A percentile compares a stretch with the other conserved stretches of the same genome.
These are phyloP conservation scores for Anguilla marmorata DNA, from an alignment of 2,797 vertebrate species.

Conservation along the genomic window DNA sequence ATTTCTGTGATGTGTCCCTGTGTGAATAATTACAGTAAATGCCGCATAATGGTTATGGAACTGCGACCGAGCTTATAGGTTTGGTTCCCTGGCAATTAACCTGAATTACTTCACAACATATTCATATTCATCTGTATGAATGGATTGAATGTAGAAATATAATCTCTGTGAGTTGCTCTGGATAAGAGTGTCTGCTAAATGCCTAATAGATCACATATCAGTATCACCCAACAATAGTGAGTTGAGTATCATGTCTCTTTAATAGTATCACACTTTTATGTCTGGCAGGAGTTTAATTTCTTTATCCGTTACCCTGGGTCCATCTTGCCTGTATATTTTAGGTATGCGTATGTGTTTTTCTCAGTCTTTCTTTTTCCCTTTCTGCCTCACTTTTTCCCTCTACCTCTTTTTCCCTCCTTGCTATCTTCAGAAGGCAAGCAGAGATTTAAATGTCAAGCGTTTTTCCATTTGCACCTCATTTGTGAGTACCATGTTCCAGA, in stretches of 20 bases:
- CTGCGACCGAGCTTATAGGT: no score
- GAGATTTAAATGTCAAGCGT: constrained; percentile 7
- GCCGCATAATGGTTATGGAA: no score
- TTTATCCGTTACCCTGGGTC: background rate
- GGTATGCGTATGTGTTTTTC: background rate
- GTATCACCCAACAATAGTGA: no score
- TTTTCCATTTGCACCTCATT: constrained; percentile 13
- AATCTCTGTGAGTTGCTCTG: no score
- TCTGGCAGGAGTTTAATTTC: background rate
- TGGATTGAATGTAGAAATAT: no score
- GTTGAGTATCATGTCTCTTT: no score
- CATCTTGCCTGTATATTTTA: background rate
- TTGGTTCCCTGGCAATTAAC: no score
- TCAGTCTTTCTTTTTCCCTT: background rate
- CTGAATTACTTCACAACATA: no score
- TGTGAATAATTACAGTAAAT: background rate
- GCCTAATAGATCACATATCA: no score
- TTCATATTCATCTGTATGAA: no score
- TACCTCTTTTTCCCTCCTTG: background rate
- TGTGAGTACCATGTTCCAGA: background rate
- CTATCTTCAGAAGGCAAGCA: background rate
- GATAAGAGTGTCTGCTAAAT: no score
- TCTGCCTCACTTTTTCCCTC: background rate
- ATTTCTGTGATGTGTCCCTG: background rate
- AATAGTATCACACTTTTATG: background rate